phyloP scores from a whole-genome alignment of 2,888 invertebrate species.

The Agrochola litura region DNA sequence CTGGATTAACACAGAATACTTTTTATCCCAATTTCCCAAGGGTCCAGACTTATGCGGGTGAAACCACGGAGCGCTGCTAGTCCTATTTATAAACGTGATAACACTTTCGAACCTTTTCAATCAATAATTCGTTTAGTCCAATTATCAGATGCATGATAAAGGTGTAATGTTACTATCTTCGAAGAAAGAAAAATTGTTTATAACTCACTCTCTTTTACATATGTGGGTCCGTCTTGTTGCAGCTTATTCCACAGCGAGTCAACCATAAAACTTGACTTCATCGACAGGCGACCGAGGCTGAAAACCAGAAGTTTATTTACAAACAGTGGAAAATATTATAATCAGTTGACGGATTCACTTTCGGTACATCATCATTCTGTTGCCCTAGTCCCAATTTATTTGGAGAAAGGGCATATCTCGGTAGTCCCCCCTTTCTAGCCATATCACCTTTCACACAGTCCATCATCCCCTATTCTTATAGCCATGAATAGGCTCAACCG shows the following conservation, averaged over 20 bases:
- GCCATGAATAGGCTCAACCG: background rate
- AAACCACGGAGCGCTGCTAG: no score
- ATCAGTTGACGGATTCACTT: background rate
- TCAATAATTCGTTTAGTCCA: background rate
- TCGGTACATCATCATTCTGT: background rate
- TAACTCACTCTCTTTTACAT: conserved; percentile 46
- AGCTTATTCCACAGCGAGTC: conserved; percentile 79
- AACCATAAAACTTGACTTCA: conserved; percentile 73
- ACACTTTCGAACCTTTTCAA: background rate
- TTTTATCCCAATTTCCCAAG: no score
- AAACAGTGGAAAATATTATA: background rate
- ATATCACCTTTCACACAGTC: background rate
- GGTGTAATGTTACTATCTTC: background rate
- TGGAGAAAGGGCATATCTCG: no score
- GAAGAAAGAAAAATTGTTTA: background rate
- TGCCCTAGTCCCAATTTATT: background rate
- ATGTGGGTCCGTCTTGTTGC: conserved; percentile 80
- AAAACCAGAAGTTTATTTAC: conserved; percentile 8
- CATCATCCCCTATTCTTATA: background rate
- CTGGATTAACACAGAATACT: no score
- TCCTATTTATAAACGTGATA: background rate
- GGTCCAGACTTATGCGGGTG: no score
- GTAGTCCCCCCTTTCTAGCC: background rate
- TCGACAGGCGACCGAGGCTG: conserved; percentile 79
- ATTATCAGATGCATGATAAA: background rate